phyloP scores from a whole-genome alignment of 1,140 invertebrate species.

The Euwallacea similis region DNA sequence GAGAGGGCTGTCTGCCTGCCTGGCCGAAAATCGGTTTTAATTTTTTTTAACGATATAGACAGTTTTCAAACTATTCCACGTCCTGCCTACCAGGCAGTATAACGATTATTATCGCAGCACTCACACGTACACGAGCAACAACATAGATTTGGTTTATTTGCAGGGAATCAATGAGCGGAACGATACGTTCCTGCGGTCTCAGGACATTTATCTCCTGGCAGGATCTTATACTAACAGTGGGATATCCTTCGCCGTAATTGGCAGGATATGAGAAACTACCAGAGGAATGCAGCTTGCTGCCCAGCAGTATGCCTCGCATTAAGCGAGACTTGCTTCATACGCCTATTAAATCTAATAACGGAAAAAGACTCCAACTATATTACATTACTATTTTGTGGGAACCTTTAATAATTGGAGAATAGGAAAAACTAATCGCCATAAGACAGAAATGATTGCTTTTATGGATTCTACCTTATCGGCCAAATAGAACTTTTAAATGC shows the following conservation, averaged over 20 bases:
- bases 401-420: no score
- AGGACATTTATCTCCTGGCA: conserved; percentile 36
- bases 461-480: no score
- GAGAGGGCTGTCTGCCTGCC: background rate
- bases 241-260: conserved; percentile 29
- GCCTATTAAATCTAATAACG: background rate
- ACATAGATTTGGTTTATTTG: conserved; percentile 28
- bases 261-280: conserved; percentile 30
- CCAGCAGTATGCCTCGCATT: background rate
- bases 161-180: conserved; percentile 32
- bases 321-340: background rate
- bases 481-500: no score
- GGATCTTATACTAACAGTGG: conserved; percentile 32
- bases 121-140: conserved; percentile 2
- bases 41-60: background rate
- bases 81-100: background rate
- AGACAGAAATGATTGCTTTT: no score
- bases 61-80: no score
- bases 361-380: background rate
- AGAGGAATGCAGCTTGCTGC: background rate
- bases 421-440: no score
- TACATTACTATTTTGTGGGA: no score
- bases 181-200: conserved; percentile 35
- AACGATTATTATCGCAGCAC: background rate
- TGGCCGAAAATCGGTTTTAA: conserved; percentile 3